phyloP scores from a whole-genome alignment of 2,888 invertebrate genomes.

The Allacma fusca region DNA sequence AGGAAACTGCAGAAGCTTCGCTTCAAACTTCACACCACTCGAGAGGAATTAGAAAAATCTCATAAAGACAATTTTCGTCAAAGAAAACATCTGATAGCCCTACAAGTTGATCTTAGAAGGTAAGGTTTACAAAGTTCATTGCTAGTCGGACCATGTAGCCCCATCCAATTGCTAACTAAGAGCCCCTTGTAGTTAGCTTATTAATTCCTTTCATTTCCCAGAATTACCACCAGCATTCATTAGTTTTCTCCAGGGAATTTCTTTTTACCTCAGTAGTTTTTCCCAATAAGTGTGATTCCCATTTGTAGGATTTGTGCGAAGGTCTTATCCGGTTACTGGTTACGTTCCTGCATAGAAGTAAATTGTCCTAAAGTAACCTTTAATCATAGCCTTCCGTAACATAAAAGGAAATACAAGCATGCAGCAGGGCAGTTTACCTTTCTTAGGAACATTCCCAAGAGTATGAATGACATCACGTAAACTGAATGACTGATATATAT shows the following conservation, averaged over 20 bases:
- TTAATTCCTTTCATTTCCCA: conserved; percentile 11
- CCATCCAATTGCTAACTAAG: conserved; percentile 8
- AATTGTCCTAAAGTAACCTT: not conserved
- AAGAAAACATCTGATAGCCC: conserved; percentile 41
- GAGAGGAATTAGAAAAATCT: conserved; percentile 81
- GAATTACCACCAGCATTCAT: not conserved
- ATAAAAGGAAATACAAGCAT: conserved; percentile 16
- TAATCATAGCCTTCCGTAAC: conserved; percentile 19
- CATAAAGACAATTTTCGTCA: conserved; percentile 81
- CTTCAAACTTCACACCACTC: conserved; percentile 77
- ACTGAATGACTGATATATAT: conserved; percentile 28
- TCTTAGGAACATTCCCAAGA: conserved; percentile 10
- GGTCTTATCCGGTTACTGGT: not conserved
- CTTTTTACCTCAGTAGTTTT: not conserved
- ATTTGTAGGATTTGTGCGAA: not conserved
- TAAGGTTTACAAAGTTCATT: conserved; percentile 1
- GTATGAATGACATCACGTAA: conserved; percentile 29
- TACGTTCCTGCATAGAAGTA: not conserved
- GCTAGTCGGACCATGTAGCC: not conserved
- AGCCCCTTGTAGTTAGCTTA: conserved; percentile 12
- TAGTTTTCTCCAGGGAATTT: not conserved
- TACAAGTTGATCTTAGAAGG: conserved; percentile 43
- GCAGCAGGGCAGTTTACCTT: conserved; percentile 21
- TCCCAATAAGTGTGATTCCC: conserved; percentile 11
- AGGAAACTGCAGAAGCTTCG: conserved; percentile 91